Conservation (phyloP, 2,797 vertebrate species). For the Pseudochaenichthys georgianus region DNA sequence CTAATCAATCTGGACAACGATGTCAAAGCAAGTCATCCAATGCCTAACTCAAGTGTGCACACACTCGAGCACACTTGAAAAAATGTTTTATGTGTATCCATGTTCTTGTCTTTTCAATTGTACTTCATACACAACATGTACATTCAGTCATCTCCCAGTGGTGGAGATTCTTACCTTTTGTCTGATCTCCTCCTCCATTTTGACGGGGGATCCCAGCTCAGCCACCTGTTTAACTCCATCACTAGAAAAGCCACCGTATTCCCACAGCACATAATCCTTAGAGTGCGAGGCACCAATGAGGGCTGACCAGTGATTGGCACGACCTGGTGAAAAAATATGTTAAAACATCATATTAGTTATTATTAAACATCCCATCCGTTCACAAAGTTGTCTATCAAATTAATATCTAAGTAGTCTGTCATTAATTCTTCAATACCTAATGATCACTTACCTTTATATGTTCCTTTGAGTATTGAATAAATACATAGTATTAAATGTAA, state of each 20-base stretch:
- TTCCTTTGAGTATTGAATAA: no score
- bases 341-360: slow-evolving; percentile 18
- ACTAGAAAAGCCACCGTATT: slow-evolving; percentile 93
- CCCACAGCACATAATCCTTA: slow-evolving; percentile 96
- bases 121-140: neutral
- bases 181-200: slow-evolving; percentile 99
- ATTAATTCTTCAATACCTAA: no score
- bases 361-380: neutral
- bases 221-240: slow-evolving; percentile 96
- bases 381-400: neutral
- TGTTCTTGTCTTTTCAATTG: neutral
- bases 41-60: slow-evolving; percentile 43
- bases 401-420: no score
- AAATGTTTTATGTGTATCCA: neutral
- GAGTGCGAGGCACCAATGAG: slow-evolving; percentile 98
- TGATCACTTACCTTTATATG: no score
- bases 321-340: slow-evolving; percentile 82
- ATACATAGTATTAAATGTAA: no score
- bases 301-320: slow-evolving; percentile 98
- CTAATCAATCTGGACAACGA: slow-evolving; percentile 58
- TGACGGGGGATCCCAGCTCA: slow-evolving; percentile 95
- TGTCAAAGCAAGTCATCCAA: slow-evolving; percentile 48
- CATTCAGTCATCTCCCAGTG: neutral
- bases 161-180: slow-evolving; percentile 88
- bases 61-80: slow-evolving; percentile 10